Base-by-base conservation (phyloP, 2,113 vertebrate species). In the Ptyas mucosa region DNA sequence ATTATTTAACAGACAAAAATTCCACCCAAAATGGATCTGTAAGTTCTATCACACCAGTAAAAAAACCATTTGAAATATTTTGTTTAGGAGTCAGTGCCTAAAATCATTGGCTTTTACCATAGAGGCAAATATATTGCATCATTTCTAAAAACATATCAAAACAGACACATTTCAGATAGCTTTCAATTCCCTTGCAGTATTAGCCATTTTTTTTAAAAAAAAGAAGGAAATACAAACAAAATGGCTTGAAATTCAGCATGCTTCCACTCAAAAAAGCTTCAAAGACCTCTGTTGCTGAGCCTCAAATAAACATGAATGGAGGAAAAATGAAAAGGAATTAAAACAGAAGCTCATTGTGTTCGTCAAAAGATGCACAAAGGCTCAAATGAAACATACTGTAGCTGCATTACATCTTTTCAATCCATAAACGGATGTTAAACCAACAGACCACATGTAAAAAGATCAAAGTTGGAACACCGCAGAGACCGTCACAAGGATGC, bases 321-420 rank as follows among this genome's bases (percentile, higher is more conserved):
- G 29, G 90, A 90, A 89, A 93, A 34, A 69, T 69, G 54, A 92
- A 94, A 92, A 94, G 90, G 87, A 92, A 92, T 46, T 91, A 93
- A 92, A 94, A 90, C n/a, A 39, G 57, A 92, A 91, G 89, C 58
- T 51, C 58, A 2, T n/a, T 20, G 51, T 89, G 91, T 93, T 54
- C 18, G 34, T 54, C 55, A 75, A 92, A 91, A 58, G 15, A 18
- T 39, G 75, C 29, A 58, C 51, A 52, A 49, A 88, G 34, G 39
- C 53, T 92, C 4, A 1, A 89, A 89, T 5, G 46, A 92, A 87
- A 91, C 39, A 34, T n/a, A 75, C 20, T 20, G 15, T 34, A 29
- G n/a, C 86, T 20, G 46, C 49, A 88, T 18, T 61, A 51, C 29
- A 53, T 26, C 91, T 53, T 6, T 69, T 88, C 91, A 69, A 69